Percentiles rank a stretch among this genome's conserved stretches.
Conservation (phyloP, 2,888 invertebrate species). For the Salpingus planirostris region DNA sequence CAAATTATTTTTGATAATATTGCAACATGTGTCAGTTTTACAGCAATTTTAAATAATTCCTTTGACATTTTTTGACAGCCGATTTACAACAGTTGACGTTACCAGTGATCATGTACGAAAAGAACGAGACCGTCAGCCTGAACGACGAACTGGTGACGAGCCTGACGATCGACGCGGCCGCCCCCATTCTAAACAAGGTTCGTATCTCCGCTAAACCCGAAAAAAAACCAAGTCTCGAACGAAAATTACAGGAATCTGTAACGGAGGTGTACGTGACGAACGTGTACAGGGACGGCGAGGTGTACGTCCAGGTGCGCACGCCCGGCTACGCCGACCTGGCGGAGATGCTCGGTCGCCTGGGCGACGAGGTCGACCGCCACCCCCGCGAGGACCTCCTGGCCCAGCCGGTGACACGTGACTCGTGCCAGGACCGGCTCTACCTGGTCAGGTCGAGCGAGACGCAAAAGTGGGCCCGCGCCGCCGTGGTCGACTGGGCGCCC, state of each 20-base stretch:
- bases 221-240: too few species aligned
- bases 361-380: conserved; percentile 5
- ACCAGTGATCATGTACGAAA: conserved; percentile 34
- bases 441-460: conserved; percentile 40
- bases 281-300: conserved; percentile 37
- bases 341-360: conserved; percentile 29
- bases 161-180: conserved; percentile 32
- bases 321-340: conserved; percentile 31
- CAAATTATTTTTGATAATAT: too few species aligned
- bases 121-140: conserved; percentile 23
- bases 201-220: too few species aligned
- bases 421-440: conserved; percentile 40
- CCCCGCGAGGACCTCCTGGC: conserved; percentile 1
- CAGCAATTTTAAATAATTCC: too few species aligned
- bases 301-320: conserved; percentile 40
- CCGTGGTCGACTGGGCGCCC: conserved; percentile 39
- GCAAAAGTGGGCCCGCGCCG: conserved; percentile 43
- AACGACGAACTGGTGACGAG: conserved; percentile 30
- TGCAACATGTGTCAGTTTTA: too few species aligned
- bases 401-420: conserved; percentile 12
- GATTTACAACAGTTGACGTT: too few species aligned
- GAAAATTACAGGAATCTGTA: too few species aligned
- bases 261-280: conserved; percentile 39
- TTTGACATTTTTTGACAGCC: too few species aligned
- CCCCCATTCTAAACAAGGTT: conserved; percentile 27